Evolutionary conservation across 2,797 vertebrate species (phyloP).

Genomic region (Lacerta bilineata): DNA sequence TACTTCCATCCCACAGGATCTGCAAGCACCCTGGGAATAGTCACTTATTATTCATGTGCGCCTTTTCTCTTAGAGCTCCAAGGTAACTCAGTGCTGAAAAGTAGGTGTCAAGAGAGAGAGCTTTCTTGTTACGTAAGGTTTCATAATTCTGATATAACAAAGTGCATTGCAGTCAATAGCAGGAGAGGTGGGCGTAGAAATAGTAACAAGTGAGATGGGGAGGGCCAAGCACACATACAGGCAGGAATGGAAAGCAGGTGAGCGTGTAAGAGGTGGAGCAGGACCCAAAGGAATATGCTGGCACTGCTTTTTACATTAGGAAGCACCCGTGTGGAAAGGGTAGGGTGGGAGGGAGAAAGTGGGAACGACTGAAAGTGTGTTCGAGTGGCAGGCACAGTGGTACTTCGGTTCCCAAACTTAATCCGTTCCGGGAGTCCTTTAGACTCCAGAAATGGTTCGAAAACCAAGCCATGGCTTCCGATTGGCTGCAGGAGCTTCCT

Average conservation of each 20-base stretch:
- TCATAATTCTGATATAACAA: neutral
- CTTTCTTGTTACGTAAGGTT: neutral
- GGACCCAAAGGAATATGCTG: too few species aligned
- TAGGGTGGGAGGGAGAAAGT: too few species aligned
- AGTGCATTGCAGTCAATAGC: neutral
- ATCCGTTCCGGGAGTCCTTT: too few species aligned
- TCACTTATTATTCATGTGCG: neutral
- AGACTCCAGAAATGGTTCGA: too few species aligned
- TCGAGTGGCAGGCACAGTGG: neutral
- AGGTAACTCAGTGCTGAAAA: neutral
- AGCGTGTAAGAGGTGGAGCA: neutral
- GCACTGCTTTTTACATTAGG: neutral
- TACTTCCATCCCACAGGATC: conserved; percentile 16
- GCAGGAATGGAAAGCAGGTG: neutral
- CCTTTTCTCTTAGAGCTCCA: accelerated
- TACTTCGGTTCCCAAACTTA: too few species aligned
- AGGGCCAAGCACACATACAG: accelerated
- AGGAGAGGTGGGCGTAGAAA: neutral
- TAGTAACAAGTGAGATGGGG: neutral
- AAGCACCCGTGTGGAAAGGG: conserved; percentile 1
- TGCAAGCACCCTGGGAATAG: neutral
- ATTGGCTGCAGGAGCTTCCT: too few species aligned
- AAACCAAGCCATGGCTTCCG: too few species aligned
- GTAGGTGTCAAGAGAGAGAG: accelerated
- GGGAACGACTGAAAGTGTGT: neutral